Evolutionary conservation across 2,888 invertebrate genomes (phyloP), one percentile per base, ranked within the genome.

Genomic region (Pandemis corylana): DNA sequence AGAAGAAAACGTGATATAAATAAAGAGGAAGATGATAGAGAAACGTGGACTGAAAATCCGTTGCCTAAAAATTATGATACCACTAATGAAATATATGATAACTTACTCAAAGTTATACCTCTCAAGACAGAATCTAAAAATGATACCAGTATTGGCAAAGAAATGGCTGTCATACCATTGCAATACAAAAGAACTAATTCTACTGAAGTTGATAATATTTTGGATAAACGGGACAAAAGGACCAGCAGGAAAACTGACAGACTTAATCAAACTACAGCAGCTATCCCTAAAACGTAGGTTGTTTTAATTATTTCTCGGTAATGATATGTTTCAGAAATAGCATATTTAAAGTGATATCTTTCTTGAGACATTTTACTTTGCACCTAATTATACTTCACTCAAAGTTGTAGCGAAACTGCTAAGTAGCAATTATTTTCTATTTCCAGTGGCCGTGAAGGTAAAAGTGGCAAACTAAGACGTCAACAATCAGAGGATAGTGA

Each of bases 181-280:
- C 90, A 91, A 67, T 87, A 91, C 75, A 90, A 86, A 63, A 90
- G 86, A 13, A 93, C 90, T 0, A 94, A 94, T 83, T 91, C 93
- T 0, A 93, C 93, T 51, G 93, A 92, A 83, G 86, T 89, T 6
- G 81, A 87, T 63, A 92, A 92, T 78, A 84, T 89, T 72, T 77
- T 90, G 41, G 94, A 94, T 53, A 93, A 89, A 80, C 88, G 94
- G 63, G 93, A 94, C 53, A 95, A 95, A 79, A 90, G 94, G 72
- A 95, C 95, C 0, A 95, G 94, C 79, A 90, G 95, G 74, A 95
- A 95, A 82, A 93, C 94, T 12, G 95, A 95, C 78, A 87, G 94
- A 78, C 79, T 94, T 2, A 95, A 95, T 79, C 94, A 95, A 83
- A 95, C 95, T 1, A 95, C 94, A 46, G 94, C 93, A 4, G 88